Base-by-base conservation (phyloP, 2,888 invertebrate genomes). In the Alcis repandata region DNA sequence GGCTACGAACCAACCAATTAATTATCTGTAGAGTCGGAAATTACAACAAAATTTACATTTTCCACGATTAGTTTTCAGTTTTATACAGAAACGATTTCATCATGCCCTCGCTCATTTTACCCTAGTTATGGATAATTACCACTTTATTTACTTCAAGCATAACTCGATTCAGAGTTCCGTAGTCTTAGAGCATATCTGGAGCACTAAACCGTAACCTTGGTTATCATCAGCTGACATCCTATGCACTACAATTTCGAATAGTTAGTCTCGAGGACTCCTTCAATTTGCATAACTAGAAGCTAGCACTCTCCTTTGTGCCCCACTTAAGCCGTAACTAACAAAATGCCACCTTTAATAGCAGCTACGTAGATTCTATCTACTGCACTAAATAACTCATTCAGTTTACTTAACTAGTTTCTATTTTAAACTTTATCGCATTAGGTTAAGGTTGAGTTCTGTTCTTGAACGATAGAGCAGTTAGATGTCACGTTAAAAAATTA, bases 341-440 rank as follows among this genome's bases (percentile, higher is more conserved):
- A 59, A 59, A 63, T 22, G 41, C 36, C 46, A 54, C 63, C 63
- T 63, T 71, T 77, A 78, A 72, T 74, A 75, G 71, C 56, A 11
- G n/a, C 71, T 57, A 69, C 68, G 74, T 75, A 72, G 62, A 66
- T 68, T 66, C 48, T 63, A 59, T 67, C 65, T 60, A 71, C 61
- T 75, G 77, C 75, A 77, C 63, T 71, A 74, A 72, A 78, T 73
- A 71, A 74, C 70, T 71, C 65, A 69, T 73, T 74, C 63, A 69
- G 62, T 45, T 63, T 40, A 41, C 41, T 15, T 54, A 10, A 27
- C 54, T 43, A 15, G 52, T 41, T 67, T 56, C 33, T 11, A 61
- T 19, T 65, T 38, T 9, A 6, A 46, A 40, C 51, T 57, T 9
- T 65, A 52, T 7, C 0, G 13, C 20, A 6, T 46, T 38, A 40